Evolutionary conservation across 2,888 invertebrate genomes (phyloP), one percentile per base, ranked within the genome.

Genomic region (Pharmacophagus antenor): DNA sequence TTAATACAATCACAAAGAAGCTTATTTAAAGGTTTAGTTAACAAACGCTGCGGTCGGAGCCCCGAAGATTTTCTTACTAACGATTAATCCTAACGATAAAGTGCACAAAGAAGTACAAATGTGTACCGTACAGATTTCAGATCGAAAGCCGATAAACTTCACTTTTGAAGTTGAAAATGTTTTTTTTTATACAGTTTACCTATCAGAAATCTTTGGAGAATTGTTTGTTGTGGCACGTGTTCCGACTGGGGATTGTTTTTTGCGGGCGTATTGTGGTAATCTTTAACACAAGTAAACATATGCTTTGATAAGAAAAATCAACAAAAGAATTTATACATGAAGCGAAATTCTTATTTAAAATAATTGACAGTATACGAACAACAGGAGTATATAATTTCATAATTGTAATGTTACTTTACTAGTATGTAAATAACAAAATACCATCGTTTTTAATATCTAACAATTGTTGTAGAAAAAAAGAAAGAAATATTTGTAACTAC

Each of bases 41-140:
- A 71, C 73, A 79, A 79, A 85, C 80, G 68, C 74, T 77, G 76
- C 80, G 80, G 75, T 67, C 65, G 67, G 78, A 37, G 73, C 72
- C 74, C 81, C 80, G 79, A 74, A 80, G 77, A 76, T 77, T 79
- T 82, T 79, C 79, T 77, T 77, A 75, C 74, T n/a, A 69, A 71
- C 73, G 86, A 87, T 88, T 86, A 87, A 72, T 72, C 72, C 83
- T 65, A 51, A 69, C 70, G 88, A 88, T 88, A 88, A 85, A 76
- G 73, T 63, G 55, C 69, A 76, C 82, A 86, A 84, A 84, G 82
- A 79, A 79, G 66, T 69, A 80, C 79, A 85, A 86, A 87, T 87
- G 83, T 88, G 88, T 87, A 83, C 87, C 81, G 82, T 85, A 84
- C 80, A 86, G 88, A 87, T 87, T 84, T 80, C 79, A 83, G 87